A percentile compares a stretch with the other conserved stretches of the same genome.
These are phyloP conservation scores for Neoitamus cyanurus DNA, from an alignment of 2,888 invertebrate species.

Conservation along the genomic window DNA sequence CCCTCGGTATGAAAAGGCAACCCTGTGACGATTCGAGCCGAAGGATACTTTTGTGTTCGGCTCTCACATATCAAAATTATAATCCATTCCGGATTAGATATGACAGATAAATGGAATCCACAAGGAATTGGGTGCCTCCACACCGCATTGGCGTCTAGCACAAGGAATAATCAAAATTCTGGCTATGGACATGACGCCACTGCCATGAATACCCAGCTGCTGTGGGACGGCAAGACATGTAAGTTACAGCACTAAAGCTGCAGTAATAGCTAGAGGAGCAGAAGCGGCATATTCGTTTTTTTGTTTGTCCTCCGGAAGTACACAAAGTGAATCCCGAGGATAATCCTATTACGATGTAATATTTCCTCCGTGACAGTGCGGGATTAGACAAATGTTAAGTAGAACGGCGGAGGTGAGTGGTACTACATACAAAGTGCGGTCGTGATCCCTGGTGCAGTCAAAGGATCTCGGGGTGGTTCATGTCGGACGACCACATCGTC, in stretches of 20 bases:
- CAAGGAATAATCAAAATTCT: background rate
- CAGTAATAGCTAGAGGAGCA: background rate
- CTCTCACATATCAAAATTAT: slow-evolving; percentile 36
- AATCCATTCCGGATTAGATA: slow-evolving; percentile 36
- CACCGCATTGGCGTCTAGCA: background rate
- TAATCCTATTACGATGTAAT: slow-evolving; percentile 6
- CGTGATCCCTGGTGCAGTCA: background rate
- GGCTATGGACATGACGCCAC: background rate
- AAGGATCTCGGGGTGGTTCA: background rate
- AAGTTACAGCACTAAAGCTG: background rate
- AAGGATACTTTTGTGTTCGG: slow-evolving; percentile 14
- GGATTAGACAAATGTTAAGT: background rate
- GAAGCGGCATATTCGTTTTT: background rate
- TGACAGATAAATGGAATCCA: slow-evolving; percentile 42
- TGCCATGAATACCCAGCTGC: background rate
- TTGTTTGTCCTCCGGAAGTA: background rate
- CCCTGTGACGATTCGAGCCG: background rate
- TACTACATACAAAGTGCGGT: background rate
- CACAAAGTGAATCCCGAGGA: background rate
- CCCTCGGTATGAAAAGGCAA: slow-evolving; percentile 17
- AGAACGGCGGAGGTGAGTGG: background rate
- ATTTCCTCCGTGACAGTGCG: background rate
- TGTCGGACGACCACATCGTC: background rate
- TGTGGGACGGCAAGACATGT: background rate
- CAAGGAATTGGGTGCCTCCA: background rate